Base-by-base conservation (phyloP, 2,113 vertebrate genomes). In the Apeltes quadracus region DNA sequence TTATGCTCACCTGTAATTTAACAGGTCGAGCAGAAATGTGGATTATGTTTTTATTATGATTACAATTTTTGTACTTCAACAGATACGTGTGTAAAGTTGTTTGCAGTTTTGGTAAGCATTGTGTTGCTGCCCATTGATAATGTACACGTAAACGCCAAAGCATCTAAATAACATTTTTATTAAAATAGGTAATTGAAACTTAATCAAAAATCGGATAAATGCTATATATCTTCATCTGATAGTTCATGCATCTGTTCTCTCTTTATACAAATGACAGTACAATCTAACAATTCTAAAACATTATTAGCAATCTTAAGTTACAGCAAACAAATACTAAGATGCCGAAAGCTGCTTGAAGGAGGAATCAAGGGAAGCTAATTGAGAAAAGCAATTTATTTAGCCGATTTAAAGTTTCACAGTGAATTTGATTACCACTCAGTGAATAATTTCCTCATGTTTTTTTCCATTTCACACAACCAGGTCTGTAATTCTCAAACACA, bases 371-470 rank as follows among this genome's bases (percentile, higher is more conserved):
- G 41, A 84, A 83, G 64, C 71, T 87, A 88, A 92, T 84, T 89
- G 81, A 83, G 90, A 92, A 93, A 93, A 92, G 83, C 87, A 84
- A 91, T 93, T 92, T 90, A 92, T 93, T 90, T 91, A 85, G 86
- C 72, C 72, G 83, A 89, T 93, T 91, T 92, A 92, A 92, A 92
- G 92, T 92, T 94, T 91, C 66, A 75, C 80, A 39, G 76, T 77
- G 76, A 87, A 90, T 90, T 93, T 93, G 91, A 93, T 92, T 92
- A 90, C 80, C 64, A 70, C 81, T 87, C 85, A 84, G 73, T 88
- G 83, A 87, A 91, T 88, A 75, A 90, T 87, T 89, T 91, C 82
- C 82, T 69, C 13, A 87, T 84, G 89, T 92, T 93, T 83, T 83
- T 73, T 77, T 66, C 81, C 69, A 80, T 89, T 90, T 82, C 78